phyloP scores from a whole-genome alignment of 1,140 invertebrate species.

The Drosophila insularis region DNA sequence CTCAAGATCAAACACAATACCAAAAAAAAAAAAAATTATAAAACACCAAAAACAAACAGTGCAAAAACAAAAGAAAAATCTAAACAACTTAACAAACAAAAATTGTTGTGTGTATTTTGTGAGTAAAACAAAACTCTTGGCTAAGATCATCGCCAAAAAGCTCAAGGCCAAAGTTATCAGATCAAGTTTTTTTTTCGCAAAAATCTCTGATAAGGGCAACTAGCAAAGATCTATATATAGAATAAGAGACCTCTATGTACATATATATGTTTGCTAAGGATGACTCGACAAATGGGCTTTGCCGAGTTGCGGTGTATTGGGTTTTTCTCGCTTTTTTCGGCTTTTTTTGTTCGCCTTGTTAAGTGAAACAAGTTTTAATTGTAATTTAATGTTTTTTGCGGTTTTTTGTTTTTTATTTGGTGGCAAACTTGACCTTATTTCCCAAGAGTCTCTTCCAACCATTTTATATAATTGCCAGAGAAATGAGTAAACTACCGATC shows the following conservation, averaged over 20 bases:
- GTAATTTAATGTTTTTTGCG: constrained; percentile 40
- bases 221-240: not conserved
- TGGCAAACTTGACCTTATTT: constrained; percentile 75
- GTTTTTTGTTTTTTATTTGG: constrained; percentile 46
- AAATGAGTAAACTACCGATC: constrained; percentile 48
- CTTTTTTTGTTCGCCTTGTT: constrained; percentile 3
- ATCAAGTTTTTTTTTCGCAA: not conserved
- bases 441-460: constrained; percentile 41
- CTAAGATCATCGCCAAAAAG: not conserved
- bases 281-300: not conserved
- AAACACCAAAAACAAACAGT: not conserved
- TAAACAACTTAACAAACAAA: constrained; percentile 2
- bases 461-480: constrained; percentile 69
- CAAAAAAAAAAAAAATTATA: not conserved
- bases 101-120: not conserved
- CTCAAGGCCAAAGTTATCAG: constrained; percentile 1
- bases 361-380: constrained; percentile 35
- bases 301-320: not conserved
- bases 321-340: constrained; percentile 10
- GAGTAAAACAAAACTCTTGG: constrained; percentile 1
- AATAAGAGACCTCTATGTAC: not conserved
- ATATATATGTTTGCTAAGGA: not conserved
- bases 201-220: not conserved
- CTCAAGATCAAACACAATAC: constrained; percentile 27
- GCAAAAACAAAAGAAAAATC: not conserved